Conservation (phyloP, 2,797 vertebrate species). For the Scolopax bukidnonensis region DNA sequence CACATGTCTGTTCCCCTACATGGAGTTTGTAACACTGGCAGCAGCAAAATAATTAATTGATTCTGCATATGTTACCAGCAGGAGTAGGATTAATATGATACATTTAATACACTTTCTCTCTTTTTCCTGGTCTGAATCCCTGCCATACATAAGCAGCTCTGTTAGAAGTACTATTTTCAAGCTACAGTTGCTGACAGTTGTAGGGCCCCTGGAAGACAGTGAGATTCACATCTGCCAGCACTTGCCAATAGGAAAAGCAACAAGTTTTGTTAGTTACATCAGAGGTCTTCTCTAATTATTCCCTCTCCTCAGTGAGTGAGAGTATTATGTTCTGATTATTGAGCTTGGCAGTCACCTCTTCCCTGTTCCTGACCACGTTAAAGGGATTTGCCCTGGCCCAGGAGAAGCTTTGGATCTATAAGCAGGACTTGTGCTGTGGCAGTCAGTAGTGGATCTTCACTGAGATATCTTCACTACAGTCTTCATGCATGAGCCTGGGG, state of each 20-base stretch:
- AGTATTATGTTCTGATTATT: not conserved
- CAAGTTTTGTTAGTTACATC: not conserved
- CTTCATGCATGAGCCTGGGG: fast-evolving
- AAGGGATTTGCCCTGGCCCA: not conserved
- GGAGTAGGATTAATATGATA: not conserved
- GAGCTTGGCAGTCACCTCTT: not conserved
- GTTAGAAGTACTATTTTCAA: not conserved
- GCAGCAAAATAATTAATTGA: not conserved
- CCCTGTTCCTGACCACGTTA: not conserved
- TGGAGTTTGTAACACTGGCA: not conserved
- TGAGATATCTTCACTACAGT: not conserved
- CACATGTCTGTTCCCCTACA: not conserved
- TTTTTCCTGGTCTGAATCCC: not conserved
- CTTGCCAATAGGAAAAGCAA: not conserved
- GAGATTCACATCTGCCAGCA: not conserved
- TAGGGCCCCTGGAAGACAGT: not conserved
- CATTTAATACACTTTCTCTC: not conserved
- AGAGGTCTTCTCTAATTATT: not conserved
- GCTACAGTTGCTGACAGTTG: not conserved
- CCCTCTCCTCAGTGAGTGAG: not conserved
- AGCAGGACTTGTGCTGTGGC: not conserved
- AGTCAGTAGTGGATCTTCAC: not conserved
- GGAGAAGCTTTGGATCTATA: not conserved
- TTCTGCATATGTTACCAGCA: not conserved
- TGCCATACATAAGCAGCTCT: not conserved